Base-by-base conservation (phyloP, 92 coral and sea anemone genomes). In the Paragorgia papillata region DNA sequence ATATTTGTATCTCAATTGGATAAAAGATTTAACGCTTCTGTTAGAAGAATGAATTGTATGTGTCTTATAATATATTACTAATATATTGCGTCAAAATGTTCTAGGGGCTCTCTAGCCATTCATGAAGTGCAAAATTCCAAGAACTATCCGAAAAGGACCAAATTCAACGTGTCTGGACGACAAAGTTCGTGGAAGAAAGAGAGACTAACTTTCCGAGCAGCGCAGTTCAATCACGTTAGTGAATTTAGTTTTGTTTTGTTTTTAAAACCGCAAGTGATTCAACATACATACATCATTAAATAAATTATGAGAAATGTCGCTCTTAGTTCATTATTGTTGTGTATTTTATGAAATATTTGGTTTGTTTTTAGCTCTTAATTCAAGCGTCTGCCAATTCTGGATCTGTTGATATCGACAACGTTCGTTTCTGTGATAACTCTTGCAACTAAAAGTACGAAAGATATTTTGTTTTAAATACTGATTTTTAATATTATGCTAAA, bases 111-210 rank as follows among this genome's bases (percentile, higher is more conserved):
- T 6, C 75, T 91, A 66, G 71, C 12, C 37, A 69, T 91, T 0
- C 56, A 71, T 56, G 65, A 81, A 69, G 82, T 91, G 75, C 1
- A 43, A 31, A 91, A 91, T 80, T 2, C 0, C 30, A 83, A 79
- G 61, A 88, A 84, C 13, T 86, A 87, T 2, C 50, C 60, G 0
- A 82, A 65, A 32, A 50, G 24, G 3, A 1, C 7, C 32, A 18
- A 50, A 26, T 53, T 60, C 49, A 29, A 33, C 34, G 34, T 83
- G 61, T 30, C 57, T 41, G 89, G 89, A 1, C 21, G 34, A 12
- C 66, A 74, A 57, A 84, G 82, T 13, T 62, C 76, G 78, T 91
- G 97, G 97, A 81, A 71, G 1, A 88, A 86, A 34, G 85, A 73
- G 49, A 85, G 76, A 62, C 62, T 76, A 17, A 51, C 69, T 7